phyloP scores from a whole-genome alignment of 2,113 vertebrate species.

The Myocastor coypus region DNA sequence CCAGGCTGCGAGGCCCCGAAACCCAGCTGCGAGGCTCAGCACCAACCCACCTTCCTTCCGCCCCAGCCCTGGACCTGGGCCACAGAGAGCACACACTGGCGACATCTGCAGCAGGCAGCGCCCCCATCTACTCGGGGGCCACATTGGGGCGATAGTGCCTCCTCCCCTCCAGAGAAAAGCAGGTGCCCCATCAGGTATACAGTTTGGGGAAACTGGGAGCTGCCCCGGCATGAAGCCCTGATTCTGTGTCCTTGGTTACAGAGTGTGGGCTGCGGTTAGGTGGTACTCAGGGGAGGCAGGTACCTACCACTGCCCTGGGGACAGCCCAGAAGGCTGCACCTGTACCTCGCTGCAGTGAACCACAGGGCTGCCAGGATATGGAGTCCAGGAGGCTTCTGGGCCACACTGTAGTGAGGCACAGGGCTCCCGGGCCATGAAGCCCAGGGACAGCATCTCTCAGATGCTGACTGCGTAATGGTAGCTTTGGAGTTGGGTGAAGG shows the following conservation, averaged over 20 bases:
- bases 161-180: neutral
- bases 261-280: neutral
- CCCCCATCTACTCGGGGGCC: neutral
- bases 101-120: neutral
- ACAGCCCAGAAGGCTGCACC: neutral
- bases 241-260: neutral
- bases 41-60: neutral
- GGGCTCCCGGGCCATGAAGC: no score
- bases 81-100: neutral
- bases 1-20: neutral
- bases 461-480: no score
- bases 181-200: neutral
- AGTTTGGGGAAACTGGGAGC: no score
- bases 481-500: neutral
- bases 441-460: accelerated
- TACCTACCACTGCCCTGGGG: neutral
- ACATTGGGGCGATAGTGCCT: neutral
- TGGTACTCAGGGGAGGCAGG: neutral
- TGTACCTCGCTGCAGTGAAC: neutral
- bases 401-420: neutral
- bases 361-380: neutral
- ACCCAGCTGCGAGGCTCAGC: neutral
- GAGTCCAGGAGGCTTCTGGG: neutral
- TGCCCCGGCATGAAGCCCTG: neutral
- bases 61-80: neutral